phyloP scores from a whole-genome alignment of 2,888 invertebrate genomes.

The Dasysyrphus albostriatus region DNA sequence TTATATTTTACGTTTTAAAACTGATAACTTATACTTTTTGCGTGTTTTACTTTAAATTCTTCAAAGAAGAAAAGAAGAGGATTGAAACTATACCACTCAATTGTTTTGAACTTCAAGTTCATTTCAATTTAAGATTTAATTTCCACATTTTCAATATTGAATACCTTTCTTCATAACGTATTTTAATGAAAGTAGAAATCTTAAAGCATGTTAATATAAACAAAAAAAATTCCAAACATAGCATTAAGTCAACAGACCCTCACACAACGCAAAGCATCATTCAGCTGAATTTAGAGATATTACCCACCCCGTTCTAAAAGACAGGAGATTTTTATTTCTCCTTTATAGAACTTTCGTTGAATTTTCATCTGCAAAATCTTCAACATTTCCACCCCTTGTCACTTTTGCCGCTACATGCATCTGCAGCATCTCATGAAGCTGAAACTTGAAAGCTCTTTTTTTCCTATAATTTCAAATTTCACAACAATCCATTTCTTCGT shows the following conservation, averaged over 20 bases:
- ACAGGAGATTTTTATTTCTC: background rate
- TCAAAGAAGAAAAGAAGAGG: too few species aligned
- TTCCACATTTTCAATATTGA: too few species aligned
- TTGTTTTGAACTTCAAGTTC: too few species aligned
- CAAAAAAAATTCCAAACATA: background rate
- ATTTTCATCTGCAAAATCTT: slow-evolving; percentile 69
- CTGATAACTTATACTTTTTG: too few species aligned
- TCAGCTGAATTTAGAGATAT: slow-evolving; percentile 42
- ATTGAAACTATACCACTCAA: too few species aligned
- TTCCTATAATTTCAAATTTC: slow-evolving; percentile 64
- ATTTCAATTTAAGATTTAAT: too few species aligned
- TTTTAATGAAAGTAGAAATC: background rate
- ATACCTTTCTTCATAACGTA: background rate
- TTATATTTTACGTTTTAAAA: too few species aligned
- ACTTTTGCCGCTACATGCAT: slow-evolving; percentile 53
- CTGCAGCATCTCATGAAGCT: slow-evolving; percentile 59
- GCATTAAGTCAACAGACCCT: background rate
- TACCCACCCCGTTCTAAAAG: slow-evolving; percentile 1
- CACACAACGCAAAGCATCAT: background rate
- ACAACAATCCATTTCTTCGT: slow-evolving; percentile 39
- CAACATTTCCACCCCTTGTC: slow-evolving; percentile 55
- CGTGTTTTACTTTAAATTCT: too few species aligned
- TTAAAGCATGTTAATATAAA: background rate
- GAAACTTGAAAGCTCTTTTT: slow-evolving; percentile 51
- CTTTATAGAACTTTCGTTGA: slow-evolving; percentile 62